phyloP scores from a whole-genome alignment of 2,888 invertebrate genomes.

The Ornithoptera alexandrae region DNA sequence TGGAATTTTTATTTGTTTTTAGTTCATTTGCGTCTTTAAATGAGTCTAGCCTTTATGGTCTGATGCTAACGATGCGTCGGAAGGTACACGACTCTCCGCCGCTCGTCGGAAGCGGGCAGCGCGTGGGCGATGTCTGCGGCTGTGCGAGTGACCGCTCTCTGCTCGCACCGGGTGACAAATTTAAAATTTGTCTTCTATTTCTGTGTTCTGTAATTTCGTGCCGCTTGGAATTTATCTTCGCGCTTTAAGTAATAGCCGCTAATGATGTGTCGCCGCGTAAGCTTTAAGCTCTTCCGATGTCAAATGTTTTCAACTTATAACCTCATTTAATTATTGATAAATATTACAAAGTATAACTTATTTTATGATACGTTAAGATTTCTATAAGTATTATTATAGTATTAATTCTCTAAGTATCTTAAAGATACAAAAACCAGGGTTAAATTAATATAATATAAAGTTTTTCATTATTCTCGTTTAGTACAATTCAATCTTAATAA shows the following conservation, averaged over 20 bases:
- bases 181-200: conserved; percentile 61
- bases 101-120: conserved; percentile 62
- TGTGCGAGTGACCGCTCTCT: conserved; percentile 60
- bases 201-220: conserved; percentile 43
- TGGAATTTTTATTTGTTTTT: conserved; percentile 39
- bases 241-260: conserved; percentile 55
- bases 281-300: conserved; percentile 18
- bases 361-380: neutral
- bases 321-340: conserved; percentile 4
- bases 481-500: too few species aligned
- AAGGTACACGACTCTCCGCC: conserved; percentile 52
- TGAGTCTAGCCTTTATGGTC: conserved; percentile 14
- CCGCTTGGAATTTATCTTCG: conserved; percentile 44
- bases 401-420: too few species aligned
- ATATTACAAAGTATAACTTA: neutral
- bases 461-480: too few species aligned
- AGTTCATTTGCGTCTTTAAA: conserved; percentile 27
- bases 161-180: conserved; percentile 56
- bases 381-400: neutral
- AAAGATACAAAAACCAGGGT: too few species aligned
- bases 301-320: conserved; percentile 36
- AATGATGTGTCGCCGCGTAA: conserved; percentile 34
- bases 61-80: conserved; percentile 32
- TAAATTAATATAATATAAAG: too few species aligned
- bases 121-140: conserved; percentile 72